Conservation (phyloP, 1,140 invertebrate genomes). For the Nasonia longicornis region DNA sequence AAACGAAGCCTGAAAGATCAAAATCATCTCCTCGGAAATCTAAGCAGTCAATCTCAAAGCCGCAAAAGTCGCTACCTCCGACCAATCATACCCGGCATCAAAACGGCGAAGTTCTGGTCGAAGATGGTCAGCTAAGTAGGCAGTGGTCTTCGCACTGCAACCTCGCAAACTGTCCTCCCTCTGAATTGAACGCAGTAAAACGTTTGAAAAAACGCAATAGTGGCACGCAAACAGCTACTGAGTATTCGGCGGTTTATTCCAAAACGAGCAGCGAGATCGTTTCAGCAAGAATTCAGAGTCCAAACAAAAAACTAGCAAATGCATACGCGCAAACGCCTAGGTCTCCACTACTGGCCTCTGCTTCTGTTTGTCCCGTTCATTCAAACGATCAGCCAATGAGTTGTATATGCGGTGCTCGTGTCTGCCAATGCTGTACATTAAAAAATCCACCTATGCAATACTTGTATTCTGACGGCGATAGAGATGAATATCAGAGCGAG, state of each 20-base stretch:
- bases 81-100: neutral
- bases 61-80: slow-evolving; percentile 6
- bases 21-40: slow-evolving; percentile 53
- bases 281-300: slow-evolving; percentile 47
- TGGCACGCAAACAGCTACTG: slow-evolving; percentile 59
- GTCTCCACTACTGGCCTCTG: neutral
- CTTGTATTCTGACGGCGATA: neutral
- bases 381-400: slow-evolving; percentile 32
- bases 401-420: slow-evolving; percentile 42
- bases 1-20: slow-evolving; percentile 51
- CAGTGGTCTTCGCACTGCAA: slow-evolving; percentile 68
- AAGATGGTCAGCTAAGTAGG: slow-evolving; percentile 51
- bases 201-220: slow-evolving; percentile 61
- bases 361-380: slow-evolving; percentile 45
- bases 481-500: neutral
- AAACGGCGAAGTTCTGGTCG: neutral
- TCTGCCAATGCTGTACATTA: slow-evolving; percentile 30
- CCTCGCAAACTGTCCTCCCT: slow-evolving; percentile 51
- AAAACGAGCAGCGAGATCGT: slow-evolving; percentile 62
- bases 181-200: slow-evolving; percentile 42
- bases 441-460: slow-evolving; percentile 18
- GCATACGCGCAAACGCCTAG: slow-evolving; percentile 53
- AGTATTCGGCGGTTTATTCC: slow-evolving; percentile 53
- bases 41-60: slow-evolving; percentile 44
- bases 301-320: slow-evolving; percentile 49